Percentiles rank a stretch among this genome's conserved stretches.
These are phyloP conservation scores for Chloroclysta siterata DNA, from an alignment of 2,888 invertebrate species.

Conservation along the genomic window DNA sequence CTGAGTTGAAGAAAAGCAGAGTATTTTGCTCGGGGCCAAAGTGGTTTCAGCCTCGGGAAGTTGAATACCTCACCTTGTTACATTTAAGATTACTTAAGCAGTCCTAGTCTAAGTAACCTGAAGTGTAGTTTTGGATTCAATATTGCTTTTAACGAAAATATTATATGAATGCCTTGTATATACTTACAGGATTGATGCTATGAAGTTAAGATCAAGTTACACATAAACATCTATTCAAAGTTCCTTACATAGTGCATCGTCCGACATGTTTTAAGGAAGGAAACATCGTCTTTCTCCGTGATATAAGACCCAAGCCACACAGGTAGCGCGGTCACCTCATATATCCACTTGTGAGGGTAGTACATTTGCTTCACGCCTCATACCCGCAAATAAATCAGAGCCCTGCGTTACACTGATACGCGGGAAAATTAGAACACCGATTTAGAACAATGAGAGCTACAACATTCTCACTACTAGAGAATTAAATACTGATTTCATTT, in stretches of 20 bases:
- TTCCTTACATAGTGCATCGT: slow-evolving; percentile 23
- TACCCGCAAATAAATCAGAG: slow-evolving; percentile 82
- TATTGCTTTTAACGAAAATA: too few relatives aligned
- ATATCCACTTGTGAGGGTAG: slow-evolving; percentile 75
- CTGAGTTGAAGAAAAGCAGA: not conserved
- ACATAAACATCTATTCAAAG: slow-evolving; percentile 20
- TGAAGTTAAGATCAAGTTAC: slow-evolving; percentile 18
- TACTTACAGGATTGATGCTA: too few relatives aligned
- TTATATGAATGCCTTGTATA: too few relatives aligned
- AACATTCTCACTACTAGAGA: slow-evolving; percentile 13
- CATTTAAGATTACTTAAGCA: too few relatives aligned
- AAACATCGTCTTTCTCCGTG: slow-evolving; percentile 35
- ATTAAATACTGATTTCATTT: not conserved
- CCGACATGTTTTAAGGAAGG: slow-evolving; percentile 29
- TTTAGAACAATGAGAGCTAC: slow-evolving; percentile 43
- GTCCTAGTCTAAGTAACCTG: too few relatives aligned
- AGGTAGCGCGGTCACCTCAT: slow-evolving; percentile 67
- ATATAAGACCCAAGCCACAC: slow-evolving; percentile 53
- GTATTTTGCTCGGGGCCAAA: not conserved
- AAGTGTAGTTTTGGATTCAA: too few relatives aligned
- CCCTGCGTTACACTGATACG: slow-evolving; percentile 62
- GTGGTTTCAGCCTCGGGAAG: not conserved
- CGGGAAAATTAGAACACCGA: slow-evolving; percentile 63
- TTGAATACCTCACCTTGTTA: too few relatives aligned
- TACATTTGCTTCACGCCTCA: slow-evolving; percentile 82